phyloP scores from a whole-genome alignment of 2,113 vertebrate species.

The Enhydra lutris region DNA sequence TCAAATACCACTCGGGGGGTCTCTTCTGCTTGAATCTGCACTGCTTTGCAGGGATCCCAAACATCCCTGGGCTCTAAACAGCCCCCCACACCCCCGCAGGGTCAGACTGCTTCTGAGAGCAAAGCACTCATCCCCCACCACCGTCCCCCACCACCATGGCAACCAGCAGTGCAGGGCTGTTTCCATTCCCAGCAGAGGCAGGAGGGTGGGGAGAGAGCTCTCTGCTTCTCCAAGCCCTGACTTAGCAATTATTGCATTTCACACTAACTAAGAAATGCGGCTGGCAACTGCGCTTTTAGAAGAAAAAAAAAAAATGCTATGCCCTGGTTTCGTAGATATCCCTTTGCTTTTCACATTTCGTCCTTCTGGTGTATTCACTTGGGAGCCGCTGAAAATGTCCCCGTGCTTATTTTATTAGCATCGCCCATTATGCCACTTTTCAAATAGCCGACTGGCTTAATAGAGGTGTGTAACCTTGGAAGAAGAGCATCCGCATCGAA shows the following conservation, averaged over 20 bases:
- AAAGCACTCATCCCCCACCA: not conserved
- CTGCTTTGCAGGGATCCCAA: not conserved
- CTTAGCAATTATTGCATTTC: slow-evolving; percentile 68
- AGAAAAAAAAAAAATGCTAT: not conserved
- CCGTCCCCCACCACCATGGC: slow-evolving; percentile 32
- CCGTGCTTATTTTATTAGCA: slow-evolving; percentile 52
- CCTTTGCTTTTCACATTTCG: slow-evolving; percentile 18
- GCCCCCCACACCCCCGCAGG: not conserved
- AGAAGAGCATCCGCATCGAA: slow-evolving; percentile 63
- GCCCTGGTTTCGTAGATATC: not conserved
- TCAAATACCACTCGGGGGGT: not conserved
- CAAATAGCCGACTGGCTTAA: slow-evolving; percentile 68
- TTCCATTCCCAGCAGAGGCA: not conserved
- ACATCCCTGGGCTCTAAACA: not conserved
- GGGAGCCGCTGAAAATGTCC: slow-evolving; percentile 59
- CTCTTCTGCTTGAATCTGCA: not conserved
- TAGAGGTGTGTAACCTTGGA: slow-evolving; percentile 78
- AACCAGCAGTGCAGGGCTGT: not conserved
- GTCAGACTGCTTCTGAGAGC: not conserved
- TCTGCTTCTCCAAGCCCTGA: slow-evolving; percentile 29
- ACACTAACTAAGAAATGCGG: slow-evolving; percentile 33
- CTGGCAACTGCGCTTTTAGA: slow-evolving; percentile 41
- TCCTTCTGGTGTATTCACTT: slow-evolving; percentile 27
- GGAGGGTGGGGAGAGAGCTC: not conserved
- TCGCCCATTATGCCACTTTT: slow-evolving; percentile 53